Evolutionary conservation across 1,140 invertebrate genomes (phyloP).

Genomic region (Neodiprion virginianus): DNA sequence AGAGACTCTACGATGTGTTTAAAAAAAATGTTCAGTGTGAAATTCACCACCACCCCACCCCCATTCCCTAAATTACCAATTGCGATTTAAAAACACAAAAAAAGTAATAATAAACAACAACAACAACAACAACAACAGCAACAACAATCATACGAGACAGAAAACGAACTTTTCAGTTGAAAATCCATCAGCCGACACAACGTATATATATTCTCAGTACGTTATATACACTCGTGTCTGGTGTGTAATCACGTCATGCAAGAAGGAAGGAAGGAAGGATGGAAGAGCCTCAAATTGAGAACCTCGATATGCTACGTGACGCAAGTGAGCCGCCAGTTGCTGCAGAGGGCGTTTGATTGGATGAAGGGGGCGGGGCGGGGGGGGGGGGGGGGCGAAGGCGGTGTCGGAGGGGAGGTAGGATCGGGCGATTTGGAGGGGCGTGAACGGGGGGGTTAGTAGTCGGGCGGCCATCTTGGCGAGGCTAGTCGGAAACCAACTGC

Average conservation of each 20-base stretch:
- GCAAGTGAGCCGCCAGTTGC: conserved; percentile 28
- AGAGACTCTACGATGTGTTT: too few relatives aligned
- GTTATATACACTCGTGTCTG: neutral
- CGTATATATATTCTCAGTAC: neutral
- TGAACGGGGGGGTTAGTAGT: conserved; percentile 29
- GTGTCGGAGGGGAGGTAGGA: neutral
- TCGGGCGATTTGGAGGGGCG: conserved; percentile 11
- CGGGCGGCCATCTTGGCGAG: conserved; percentile 44
- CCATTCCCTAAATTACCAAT: too few relatives aligned
- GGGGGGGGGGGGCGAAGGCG: conserved; percentile 10
- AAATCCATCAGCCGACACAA: too few relatives aligned
- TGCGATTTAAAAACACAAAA: too few relatives aligned
- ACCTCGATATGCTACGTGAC: conserved; percentile 31
- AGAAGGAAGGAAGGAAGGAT: neutral
- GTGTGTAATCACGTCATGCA: too few relatives aligned
- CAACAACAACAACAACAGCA: neutral
- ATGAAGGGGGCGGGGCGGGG: conserved; percentile 31
- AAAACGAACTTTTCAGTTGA: neutral
- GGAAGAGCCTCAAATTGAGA: conserved; percentile 26
- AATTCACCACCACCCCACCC: too few relatives aligned
- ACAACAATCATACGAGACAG: neutral
- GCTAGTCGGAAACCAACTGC: conserved; percentile 62
- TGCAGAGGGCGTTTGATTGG: too few relatives aligned
- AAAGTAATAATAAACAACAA: neutral
- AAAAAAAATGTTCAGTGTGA: too few relatives aligned